Conservation (phyloP, 2,888 invertebrate species). For the Drosophila recens region DNA sequence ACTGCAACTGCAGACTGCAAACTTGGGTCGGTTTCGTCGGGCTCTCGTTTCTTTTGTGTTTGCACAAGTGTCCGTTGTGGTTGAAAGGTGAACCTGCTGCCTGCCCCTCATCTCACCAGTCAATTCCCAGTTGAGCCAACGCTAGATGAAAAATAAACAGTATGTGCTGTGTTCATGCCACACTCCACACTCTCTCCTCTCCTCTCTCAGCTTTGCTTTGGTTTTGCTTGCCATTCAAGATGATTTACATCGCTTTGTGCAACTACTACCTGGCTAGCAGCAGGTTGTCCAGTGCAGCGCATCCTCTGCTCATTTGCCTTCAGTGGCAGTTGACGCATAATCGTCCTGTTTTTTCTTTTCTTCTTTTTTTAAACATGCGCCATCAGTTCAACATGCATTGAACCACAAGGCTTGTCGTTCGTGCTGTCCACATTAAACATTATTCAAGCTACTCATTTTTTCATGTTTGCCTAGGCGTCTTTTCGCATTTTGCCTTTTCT, state of each 20-base stretch:
- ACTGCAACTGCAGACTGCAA: slow-evolving; percentile 25
- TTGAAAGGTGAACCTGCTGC: slow-evolving; percentile 71
- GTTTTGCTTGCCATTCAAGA: slow-evolving; percentile 58
- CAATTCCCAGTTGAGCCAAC: slow-evolving; percentile 32
- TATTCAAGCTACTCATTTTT: slow-evolving; percentile 27
- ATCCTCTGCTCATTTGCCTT: slow-evolving; percentile 63
- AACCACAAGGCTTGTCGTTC: slow-evolving; percentile 22
- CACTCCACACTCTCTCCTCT: slow-evolving; percentile 7
- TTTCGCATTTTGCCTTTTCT: slow-evolving; percentile 4
- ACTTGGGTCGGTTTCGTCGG: slow-evolving; percentile 21
- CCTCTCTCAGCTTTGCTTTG: slow-evolving; percentile 17
- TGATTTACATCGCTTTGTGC: slow-evolving; percentile 70
- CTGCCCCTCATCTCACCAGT: neutral
- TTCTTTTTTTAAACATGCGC: slow-evolving; percentile 49
- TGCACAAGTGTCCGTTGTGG: slow-evolving; percentile 77
- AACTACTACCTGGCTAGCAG: slow-evolving; percentile 14
- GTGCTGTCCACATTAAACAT: slow-evolving; percentile 29
- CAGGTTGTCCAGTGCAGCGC: slow-evolving; percentile 31
- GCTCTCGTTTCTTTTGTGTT: slow-evolving; percentile 58
- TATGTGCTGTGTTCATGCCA: slow-evolving; percentile 58
- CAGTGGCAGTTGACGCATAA: slow-evolving; percentile 72
- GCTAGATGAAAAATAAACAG: slow-evolving; percentile 79
- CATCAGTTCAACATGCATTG: slow-evolving; percentile 62
- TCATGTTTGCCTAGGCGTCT: neutral
- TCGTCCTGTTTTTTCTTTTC: slow-evolving; percentile 62